phyloP scores from a whole-genome alignment of 2,888 invertebrate genomes.

The Diarsia brunnea region DNA sequence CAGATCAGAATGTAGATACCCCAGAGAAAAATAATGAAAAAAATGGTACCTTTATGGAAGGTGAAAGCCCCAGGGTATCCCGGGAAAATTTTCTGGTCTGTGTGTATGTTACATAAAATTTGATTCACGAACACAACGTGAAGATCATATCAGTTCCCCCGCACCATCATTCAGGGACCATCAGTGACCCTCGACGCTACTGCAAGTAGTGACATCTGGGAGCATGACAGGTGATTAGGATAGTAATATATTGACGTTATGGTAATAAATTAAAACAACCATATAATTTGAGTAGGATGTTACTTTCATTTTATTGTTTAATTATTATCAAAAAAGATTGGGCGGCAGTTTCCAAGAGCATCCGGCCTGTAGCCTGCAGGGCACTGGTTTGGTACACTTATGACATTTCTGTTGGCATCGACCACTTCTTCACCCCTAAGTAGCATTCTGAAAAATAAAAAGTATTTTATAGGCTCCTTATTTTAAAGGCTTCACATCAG shows the following conservation, averaged over 20 bases:
- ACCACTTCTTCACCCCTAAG: slow-evolving; percentile 20
- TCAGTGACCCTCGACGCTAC: too few relatives aligned
- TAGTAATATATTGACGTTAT: not conserved
- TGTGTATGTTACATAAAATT: too few relatives aligned
- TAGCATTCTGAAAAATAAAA: slow-evolving; percentile 45
- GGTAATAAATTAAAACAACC: slow-evolving; percentile 18
- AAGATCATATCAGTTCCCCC: too few relatives aligned
- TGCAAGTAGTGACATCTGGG: not conserved
- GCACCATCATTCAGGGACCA: too few relatives aligned
- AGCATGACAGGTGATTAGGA: not conserved
- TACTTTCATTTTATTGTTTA: not conserved
- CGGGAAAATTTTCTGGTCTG: too few relatives aligned
- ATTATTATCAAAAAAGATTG: slow-evolving; percentile 58
- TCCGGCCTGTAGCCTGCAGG: slow-evolving; percentile 80
- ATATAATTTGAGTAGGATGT: not conserved
- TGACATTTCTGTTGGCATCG: slow-evolving; percentile 67
- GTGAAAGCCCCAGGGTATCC: too few relatives aligned
- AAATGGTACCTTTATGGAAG: too few relatives aligned
- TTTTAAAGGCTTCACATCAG: too few relatives aligned
- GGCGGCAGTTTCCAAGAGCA: slow-evolving; percentile 78
- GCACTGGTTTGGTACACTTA: slow-evolving; percentile 79
- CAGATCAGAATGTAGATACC: too few relatives aligned
- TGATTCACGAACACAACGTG: too few relatives aligned
- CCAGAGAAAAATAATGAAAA: too few relatives aligned
- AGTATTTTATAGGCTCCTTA: too few relatives aligned